Conservation (phyloP, 2,797 vertebrate species). For the Eospalax fontanierii region DNA sequence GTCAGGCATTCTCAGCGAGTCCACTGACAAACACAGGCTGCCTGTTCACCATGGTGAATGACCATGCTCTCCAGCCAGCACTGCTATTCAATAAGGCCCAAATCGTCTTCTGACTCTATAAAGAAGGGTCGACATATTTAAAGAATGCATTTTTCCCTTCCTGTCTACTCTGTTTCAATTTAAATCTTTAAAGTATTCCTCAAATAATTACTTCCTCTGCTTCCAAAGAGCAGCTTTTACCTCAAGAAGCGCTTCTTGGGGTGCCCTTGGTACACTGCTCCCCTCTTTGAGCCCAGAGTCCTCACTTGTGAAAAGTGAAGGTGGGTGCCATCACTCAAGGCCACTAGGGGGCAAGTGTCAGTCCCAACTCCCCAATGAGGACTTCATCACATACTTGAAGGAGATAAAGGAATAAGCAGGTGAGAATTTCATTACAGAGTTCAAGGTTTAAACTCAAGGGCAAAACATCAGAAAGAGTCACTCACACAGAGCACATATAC, state of each 20-base stretch:
- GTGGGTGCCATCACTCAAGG: neutral
- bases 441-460: constrained; percentile 53
- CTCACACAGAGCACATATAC: neutral
- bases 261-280: neutral
- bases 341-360: neutral
- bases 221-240: neutral
- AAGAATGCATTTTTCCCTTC: neutral
- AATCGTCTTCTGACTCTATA: neutral
- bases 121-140: neutral
- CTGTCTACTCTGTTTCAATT: neutral
- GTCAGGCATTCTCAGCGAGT: neutral
- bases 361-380: neutral
- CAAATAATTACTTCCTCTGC: neutral
- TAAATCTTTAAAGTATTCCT: neutral
- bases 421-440: constrained; percentile 5
- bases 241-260: neutral
- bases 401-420: neutral
- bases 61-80: neutral
- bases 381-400: neutral
- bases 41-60: neutral
- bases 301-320: neutral
- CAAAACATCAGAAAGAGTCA: neutral
- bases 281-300: neutral
- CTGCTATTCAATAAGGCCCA: neutral
- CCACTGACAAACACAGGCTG: neutral